Conservation (phyloP, 2,797 vertebrate species). For the Pangasius sanitwongsei region DNA sequence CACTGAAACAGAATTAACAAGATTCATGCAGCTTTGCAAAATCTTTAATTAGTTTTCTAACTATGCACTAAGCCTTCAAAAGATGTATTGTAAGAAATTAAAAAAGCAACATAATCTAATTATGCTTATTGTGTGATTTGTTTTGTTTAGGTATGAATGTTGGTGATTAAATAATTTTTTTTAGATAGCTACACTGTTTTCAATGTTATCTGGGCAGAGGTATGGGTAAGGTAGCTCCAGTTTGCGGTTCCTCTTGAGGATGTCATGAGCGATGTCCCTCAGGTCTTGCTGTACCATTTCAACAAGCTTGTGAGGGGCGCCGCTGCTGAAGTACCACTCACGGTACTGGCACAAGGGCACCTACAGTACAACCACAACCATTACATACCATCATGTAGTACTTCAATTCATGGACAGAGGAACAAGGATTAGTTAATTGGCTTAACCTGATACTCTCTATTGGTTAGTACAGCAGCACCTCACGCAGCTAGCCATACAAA, state of each 20-base stretch:
- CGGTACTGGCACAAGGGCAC: conserved; percentile 77
- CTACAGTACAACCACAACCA: conserved; percentile 60
- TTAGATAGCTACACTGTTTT: conserved; percentile 83
- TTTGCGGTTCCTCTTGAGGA: conserved; percentile 71
- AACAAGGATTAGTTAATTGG: not conserved
- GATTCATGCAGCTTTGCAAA: not conserved
- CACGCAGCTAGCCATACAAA: not conserved
- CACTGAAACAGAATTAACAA: not conserved
- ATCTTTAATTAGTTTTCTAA: not conserved
- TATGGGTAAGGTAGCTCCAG: conserved; percentile 75
- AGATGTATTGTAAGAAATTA: not conserved
- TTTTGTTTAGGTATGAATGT: not conserved
- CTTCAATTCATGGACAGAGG: not conserved
- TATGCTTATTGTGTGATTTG: not conserved
- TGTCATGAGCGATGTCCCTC: conserved; percentile 68
- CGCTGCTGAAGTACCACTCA: conserved; percentile 74
- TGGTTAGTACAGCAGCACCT: not conserved
- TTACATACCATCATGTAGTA: not conserved
- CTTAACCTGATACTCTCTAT: not conserved
- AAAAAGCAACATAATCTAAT: not conserved
- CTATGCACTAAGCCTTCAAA: not conserved
- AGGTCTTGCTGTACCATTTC: conserved; percentile 72
- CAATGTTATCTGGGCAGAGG: conserved; percentile 70
- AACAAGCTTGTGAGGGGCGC: conserved; percentile 67
- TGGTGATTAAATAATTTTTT: not conserved